Evolutionary conservation across 1,140 invertebrate genomes (phyloP), one percentile per base, ranked within the genome.

Genomic region (Stegodyphus mimosarum): DNA sequence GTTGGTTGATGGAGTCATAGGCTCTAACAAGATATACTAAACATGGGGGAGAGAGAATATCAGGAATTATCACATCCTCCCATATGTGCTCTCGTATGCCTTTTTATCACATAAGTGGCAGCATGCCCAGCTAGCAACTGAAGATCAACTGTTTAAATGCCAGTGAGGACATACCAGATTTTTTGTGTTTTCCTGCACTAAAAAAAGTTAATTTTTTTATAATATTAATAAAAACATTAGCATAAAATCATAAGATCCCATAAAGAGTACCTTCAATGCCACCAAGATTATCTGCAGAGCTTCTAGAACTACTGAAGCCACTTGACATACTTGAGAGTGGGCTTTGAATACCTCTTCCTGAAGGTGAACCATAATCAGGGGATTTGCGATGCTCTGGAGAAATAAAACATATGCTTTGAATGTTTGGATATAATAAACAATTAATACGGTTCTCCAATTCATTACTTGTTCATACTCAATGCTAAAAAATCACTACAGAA

Each of bases 251-350:
- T 60, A 60, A 60, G 15, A 15, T 5, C 9, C 1, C 55, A 60
- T 60, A 13, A 6, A 87, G 87, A 88, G 88, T 90, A 92, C 91
- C 92, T 91, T 97, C 95, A 17, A 96, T 91, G 91, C 83, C 85
- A 33, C 96, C 94, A 91, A 97, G 96, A 85, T 95, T 95, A 89
- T 98, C 96, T 89, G 96, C 95, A 89, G 96, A 97, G 86, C 96
- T 97, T 87, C 96, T 93, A 80, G 96, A 93, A 86, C 95, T 97
- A 87, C 96, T 96, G 90, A 98, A 96, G 87, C 96, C 96, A 91
- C 96, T 97, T 87, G 96, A 97, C 88, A 93, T 94, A 90, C 95
- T 95, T 89, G 95, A 97, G 90, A 96, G 92, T 87, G 95, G 95
- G 91, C 94, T 95, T 69, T 84, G 81, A 75, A 84, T 60, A 75